Evolutionary conservation across 2,797 vertebrate genomes (phyloP), one percentile per base, ranked within the genome.

Genomic region (Staurois parvus): DNA sequence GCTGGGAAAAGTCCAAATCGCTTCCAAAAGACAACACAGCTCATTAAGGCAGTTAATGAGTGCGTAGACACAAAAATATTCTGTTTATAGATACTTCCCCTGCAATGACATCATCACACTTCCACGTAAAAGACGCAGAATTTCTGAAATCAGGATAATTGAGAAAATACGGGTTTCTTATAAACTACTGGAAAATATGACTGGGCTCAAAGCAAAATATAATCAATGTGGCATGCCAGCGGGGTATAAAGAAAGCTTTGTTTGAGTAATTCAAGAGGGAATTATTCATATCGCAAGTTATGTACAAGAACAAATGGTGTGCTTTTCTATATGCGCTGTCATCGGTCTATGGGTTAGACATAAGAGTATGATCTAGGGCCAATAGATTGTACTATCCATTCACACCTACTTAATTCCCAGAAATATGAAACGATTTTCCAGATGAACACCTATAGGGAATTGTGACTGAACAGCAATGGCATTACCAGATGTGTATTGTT

Each of bases 101-200:
- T 40, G 30, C 30, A 29, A 42, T 81, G 79, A 76, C 81, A 76
- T 76, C 40, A 84, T 34, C 45, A 24, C 28, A 11, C 62, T 6
- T 28, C 24, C 19, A 83, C 10, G 32, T 59, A 56, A 70, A 62
- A 26, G 45, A 77, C 24, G 26, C 42, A 24, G 32, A 77, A 62
- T 66, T 79, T 10, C 52, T 45, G 13, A 79, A 77, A 70, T 59
- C 52, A 78, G 75, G 28, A 78, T 78, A 84, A 79, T 59, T 69
- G 48, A 34, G 64, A 72, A 84, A 79, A 73, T 26, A 42, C 59
- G 73, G 19, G n/a, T 48, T 72, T 74, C 62, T 45, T 78, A 73
- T 79, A 24, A 19, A 52, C 37, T 3, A 26, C 17, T 74, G 83
- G 83, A 85, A 85, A 85, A 34, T 85, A 67, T 85, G 83, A 85